Evolutionary conservation across 2,797 vertebrate species (phyloP).

Genomic region (Agapornis canus): DNA sequence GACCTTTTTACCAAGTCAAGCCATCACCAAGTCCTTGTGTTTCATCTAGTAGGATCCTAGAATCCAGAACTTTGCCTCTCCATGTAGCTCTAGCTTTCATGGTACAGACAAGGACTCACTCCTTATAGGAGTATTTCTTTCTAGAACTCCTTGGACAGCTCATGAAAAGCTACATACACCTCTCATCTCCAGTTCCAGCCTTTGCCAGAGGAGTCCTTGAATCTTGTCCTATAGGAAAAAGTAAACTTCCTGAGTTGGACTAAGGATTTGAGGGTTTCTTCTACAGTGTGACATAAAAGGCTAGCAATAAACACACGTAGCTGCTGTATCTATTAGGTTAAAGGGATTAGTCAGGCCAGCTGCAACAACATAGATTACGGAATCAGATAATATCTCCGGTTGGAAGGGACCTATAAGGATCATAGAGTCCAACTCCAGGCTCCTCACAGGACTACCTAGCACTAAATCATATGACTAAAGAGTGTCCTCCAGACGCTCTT

Average conservation of each 20-base stretch:
- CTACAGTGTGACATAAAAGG: neutral
- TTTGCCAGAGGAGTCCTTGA: constrained; percentile 15
- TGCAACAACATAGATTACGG: constrained; percentile 2
- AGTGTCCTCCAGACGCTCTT: neutral
- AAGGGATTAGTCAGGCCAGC: constrained; percentile 41
- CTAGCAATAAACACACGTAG: constrained; percentile 36
- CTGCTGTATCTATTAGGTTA: constrained; percentile 28
- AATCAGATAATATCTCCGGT: neutral
- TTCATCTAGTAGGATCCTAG: neutral
- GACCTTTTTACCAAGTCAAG: neutral
- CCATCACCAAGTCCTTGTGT: fast-evolving
- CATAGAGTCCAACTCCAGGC: neutral
- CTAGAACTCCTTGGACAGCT: neutral
- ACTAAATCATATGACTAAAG: neutral
- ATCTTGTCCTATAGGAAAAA: constrained; percentile 41
- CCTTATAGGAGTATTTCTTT: neutral
- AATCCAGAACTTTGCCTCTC: neutral
- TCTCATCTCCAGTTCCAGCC: neutral
- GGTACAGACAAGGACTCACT: neutral
- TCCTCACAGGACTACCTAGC: neutral
- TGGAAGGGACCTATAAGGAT: neutral
- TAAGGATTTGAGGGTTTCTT: constrained; percentile 27
- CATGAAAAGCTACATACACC: neutral
- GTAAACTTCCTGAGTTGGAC: constrained; percentile 29
- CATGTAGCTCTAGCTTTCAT: neutral